Conservation (phyloP, 2,888 invertebrate genomes). For the Sphecodes monilicornis region DNA sequence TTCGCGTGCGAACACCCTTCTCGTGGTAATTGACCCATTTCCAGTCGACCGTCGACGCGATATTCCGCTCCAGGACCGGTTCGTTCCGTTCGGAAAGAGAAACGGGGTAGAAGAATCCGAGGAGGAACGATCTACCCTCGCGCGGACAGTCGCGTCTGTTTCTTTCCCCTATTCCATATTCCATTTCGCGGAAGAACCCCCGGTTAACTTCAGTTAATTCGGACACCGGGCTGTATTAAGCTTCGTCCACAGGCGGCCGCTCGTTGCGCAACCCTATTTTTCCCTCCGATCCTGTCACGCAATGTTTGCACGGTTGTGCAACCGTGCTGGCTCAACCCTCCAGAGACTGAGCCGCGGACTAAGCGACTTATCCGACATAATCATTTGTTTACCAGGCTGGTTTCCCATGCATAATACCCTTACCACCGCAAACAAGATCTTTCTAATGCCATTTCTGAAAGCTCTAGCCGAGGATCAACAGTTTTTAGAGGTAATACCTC, state of each 20-base stretch:
- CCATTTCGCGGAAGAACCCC: background rate
- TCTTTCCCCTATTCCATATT: background rate
- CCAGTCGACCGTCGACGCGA: background rate
- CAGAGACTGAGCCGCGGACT: background rate
- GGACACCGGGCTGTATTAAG: background rate
- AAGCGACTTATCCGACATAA: slow-evolving; percentile 11
- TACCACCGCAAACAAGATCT: background rate
- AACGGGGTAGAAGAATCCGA: background rate
- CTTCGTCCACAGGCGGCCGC: background rate
- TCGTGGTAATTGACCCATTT: slow-evolving; percentile 51
- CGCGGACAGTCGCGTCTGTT: background rate
- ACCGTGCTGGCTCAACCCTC: slow-evolving; percentile 2
- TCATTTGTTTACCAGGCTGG: slow-evolving; percentile 2
- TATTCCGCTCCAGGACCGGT: slow-evolving; percentile 5
- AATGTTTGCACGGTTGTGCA: slow-evolving; percentile 33
- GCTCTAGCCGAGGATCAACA: background rate
- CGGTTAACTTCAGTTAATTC: background rate
- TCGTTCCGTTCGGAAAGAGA: background rate
- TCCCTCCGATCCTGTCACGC: slow-evolving; percentile 16
- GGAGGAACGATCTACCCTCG: background rate
- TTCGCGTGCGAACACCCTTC: slow-evolving; percentile 28
- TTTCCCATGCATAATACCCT: background rate
- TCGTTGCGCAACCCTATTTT: slow-evolving; percentile 1
- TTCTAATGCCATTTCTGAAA: slow-evolving; percentile 1
- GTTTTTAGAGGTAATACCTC: background rate